Evolutionary conservation across 2,888 invertebrate genomes (phyloP).

Genomic region (Tridacna gigas): DNA sequence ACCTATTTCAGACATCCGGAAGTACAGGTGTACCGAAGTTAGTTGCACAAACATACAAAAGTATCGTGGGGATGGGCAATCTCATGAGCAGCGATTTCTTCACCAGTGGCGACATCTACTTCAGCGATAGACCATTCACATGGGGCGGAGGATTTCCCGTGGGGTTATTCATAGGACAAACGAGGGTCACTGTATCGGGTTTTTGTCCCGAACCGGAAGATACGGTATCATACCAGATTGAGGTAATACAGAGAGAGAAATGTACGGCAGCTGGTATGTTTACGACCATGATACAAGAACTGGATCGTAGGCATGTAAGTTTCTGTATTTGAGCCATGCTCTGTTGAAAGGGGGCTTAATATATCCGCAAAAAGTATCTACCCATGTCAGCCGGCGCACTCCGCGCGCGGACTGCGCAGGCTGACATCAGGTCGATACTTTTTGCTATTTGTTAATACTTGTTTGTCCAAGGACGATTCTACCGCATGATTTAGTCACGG

Average conservation of each 20-base stretch:
- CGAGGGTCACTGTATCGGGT: conserved; percentile 25
- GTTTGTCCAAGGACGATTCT: too few species aligned
- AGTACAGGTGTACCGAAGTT: conserved; percentile 51
- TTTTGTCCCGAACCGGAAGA: conserved; percentile 21
- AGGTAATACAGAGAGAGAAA: conserved; percentile 17
- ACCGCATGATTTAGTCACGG: too few species aligned
- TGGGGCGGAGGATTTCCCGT: conserved; percentile 41
- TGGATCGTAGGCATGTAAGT: neutral
- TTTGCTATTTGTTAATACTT: too few species aligned
- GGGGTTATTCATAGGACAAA: conserved; percentile 25
- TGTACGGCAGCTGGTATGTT: conserved; percentile 9
- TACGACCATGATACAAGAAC: neutral
- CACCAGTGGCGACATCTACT: neutral
- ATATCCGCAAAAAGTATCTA: too few species aligned
- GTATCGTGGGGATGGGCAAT: neutral
- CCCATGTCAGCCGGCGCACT: too few species aligned
- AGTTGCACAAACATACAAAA: conserved; percentile 23
- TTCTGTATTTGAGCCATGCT: too few species aligned
- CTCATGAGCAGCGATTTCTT: neutral
- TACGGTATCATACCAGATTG: conserved; percentile 2
- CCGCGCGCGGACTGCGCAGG: too few species aligned
- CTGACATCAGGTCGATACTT: too few species aligned
- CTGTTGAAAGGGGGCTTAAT: too few species aligned
- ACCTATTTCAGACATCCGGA: conserved; percentile 46
- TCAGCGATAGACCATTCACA: conserved; percentile 29